Evolutionary conservation across 2,797 vertebrate species (phyloP).

Genomic region (Girardinus metallicus): DNA sequence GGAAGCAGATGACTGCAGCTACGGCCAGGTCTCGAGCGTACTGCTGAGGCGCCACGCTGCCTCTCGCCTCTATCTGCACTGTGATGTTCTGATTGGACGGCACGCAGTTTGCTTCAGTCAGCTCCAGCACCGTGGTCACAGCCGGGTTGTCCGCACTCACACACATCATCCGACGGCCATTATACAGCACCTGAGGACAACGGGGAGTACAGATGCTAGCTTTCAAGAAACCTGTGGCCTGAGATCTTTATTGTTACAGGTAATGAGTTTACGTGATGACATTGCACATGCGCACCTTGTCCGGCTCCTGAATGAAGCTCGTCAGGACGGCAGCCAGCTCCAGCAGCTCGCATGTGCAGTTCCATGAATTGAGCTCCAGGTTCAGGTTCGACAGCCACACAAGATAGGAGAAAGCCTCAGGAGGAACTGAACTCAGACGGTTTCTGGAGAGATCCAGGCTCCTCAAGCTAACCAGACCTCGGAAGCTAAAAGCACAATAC

Average conservation of each 20-base stretch:
- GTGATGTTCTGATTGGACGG: constrained; percentile 79
- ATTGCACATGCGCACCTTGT: constrained; percentile 47
- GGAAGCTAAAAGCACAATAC: constrained; percentile 61
- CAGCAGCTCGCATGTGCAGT: constrained; percentile 82
- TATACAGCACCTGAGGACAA: constrained; percentile 64
- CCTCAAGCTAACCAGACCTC: constrained; percentile 68
- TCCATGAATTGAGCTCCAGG: constrained; percentile 83
- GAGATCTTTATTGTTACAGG: neutral
- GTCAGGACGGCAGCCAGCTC: constrained; percentile 77
- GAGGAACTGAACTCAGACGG: constrained; percentile 69
- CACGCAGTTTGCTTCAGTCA: constrained; percentile 82
- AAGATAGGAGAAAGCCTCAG: constrained; percentile 80
- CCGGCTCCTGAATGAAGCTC: constrained; percentile 74
- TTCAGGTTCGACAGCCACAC: constrained; percentile 79
- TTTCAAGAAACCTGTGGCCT: neutral
- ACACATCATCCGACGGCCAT: constrained; percentile 76
- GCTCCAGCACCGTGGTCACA: constrained; percentile 75
- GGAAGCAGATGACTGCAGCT: constrained; percentile 82
- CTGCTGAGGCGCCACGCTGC: constrained; percentile 56
- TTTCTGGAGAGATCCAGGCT: constrained; percentile 85
- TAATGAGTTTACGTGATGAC: neutral
- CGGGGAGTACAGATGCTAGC: neutral
- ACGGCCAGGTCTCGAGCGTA: constrained; percentile 81
- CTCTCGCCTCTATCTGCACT: constrained; percentile 59
- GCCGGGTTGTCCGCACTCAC: constrained; percentile 59